Percentiles rank a stretch among this genome's conserved stretches.
These are phyloP conservation scores for Myiozetetes cayanensis DNA, from an alignment of 2,113 vertebrate genomes.

Conservation along the genomic window DNA sequence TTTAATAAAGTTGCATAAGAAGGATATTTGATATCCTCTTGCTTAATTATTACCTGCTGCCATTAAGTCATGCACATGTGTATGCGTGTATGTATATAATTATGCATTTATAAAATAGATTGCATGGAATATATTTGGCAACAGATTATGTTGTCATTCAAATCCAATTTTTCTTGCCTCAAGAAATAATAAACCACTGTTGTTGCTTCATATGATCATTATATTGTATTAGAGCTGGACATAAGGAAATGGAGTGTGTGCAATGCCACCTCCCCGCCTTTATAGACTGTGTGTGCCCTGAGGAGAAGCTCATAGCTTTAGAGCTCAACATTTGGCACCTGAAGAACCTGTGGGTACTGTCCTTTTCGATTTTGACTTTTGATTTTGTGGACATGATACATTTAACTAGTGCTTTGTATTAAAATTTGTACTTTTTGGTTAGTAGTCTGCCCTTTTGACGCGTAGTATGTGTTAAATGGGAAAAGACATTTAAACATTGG, in stretches of 20 bases:
- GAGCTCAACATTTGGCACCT: neutral
- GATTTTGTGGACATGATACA: neutral
- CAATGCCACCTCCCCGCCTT: neutral
- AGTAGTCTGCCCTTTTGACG: neutral
- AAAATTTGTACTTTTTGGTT: neutral
- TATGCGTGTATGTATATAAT: neutral
- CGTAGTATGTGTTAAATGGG: neutral
- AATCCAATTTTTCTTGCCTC: neutral
- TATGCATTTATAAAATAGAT: neutral
- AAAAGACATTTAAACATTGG: neutral
- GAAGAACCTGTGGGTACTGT: neutral
- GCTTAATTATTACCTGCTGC: slow-evolving; percentile 13
- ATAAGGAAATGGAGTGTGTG: neutral
- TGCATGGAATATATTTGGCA: neutral
- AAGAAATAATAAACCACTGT: neutral
- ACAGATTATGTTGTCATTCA: neutral
- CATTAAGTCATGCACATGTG: neutral
- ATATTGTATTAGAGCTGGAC: neutral
- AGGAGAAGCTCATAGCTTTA: neutral
- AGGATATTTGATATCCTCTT: slow-evolving; percentile 5
- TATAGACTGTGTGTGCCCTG: neutral
- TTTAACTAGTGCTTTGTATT: neutral
- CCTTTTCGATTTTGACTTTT: neutral
- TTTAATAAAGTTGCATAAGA: slow-evolving; percentile 31
- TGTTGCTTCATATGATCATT: neutral